A percentile compares a stretch with the other conserved stretches of the same genome.
Evolutionary conservation across 1,140 invertebrate genomes (phyloP).

Genomic region (Lepidurus arcticus): DNA sequence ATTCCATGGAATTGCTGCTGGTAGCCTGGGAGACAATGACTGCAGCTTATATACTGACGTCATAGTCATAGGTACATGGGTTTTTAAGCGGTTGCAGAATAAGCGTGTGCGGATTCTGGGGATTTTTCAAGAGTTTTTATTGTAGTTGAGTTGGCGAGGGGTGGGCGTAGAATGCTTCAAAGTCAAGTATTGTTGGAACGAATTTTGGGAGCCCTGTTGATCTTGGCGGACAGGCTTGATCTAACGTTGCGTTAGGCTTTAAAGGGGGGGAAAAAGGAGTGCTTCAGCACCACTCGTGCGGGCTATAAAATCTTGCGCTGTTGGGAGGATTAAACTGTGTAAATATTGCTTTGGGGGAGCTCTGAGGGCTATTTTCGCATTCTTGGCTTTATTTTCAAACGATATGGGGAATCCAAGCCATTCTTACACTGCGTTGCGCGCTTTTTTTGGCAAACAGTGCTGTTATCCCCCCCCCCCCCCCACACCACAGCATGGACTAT

Average conservation of each 20-base stretch:
- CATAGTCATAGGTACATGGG: too few relatives aligned
- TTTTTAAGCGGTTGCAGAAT: too few relatives aligned
- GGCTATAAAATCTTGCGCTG: background rate
- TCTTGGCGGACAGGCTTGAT: background rate
- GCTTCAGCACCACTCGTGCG: background rate
- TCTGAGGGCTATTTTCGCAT: background rate
- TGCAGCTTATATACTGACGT: too few relatives aligned
- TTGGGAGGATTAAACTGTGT: conserved; percentile 21
- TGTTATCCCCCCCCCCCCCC: background rate
- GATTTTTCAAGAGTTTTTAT: background rate
- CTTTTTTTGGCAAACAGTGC: background rate
- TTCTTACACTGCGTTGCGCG: background rate
- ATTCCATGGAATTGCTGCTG: too few relatives aligned
- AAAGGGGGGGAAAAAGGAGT: background rate
- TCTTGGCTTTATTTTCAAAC: background rate
- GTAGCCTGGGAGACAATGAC: too few relatives aligned
- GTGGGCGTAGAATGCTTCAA: background rate
- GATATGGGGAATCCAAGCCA: background rate
- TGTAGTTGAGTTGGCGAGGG: background rate
- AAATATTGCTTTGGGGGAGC: background rate
- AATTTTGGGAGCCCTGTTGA: conserved; percentile 7
- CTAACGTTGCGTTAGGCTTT: background rate
- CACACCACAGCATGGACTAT: conserved; percentile 6
- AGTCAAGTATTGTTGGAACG: background rate
- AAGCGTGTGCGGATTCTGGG: background rate